Evolutionary conservation across 2,797 vertebrate genomes (phyloP).

Genomic region (Channallabes apus): DNA sequence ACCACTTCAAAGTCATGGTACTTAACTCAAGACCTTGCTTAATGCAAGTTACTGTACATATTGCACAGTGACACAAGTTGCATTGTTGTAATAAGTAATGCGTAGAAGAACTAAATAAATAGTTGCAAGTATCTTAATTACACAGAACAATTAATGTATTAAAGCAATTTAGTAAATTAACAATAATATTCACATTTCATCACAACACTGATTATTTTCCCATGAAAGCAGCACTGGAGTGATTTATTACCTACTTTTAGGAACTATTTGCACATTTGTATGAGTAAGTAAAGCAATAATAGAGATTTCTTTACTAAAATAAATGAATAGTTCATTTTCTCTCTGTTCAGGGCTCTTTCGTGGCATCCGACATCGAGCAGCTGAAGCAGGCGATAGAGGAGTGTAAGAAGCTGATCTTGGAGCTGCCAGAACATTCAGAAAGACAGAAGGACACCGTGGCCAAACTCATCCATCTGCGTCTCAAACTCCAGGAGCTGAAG

Average conservation of each 20-base stretch:
- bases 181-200: not conserved
- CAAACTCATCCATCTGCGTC: constrained; percentile 92
- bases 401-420: constrained; percentile 89
- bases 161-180: not conserved
- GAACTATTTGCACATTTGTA: not conserved
- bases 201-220: not conserved
- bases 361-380: constrained; percentile 87
- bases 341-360: constrained; percentile 81
- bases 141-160: too few species aligned
- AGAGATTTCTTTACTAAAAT: not conserved
- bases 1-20: not conserved
- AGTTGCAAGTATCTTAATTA: too few species aligned
- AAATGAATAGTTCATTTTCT: not conserved
- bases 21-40: not conserved
- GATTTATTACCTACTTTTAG: not conserved
- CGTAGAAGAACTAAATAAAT: too few species aligned
- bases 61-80: not conserved
- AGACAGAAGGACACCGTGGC: constrained; percentile 92
- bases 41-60: not conserved
- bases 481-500: constrained; percentile 96
- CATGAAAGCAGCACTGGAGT: not conserved
- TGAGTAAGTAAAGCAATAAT: not conserved
- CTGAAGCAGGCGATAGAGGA: constrained; percentile 91
- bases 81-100: not conserved
- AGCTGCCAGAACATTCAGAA: constrained; percentile 92